Evolutionary conservation across 1,140 invertebrate genomes (phyloP).

Genomic region (Drosophila orena): DNA sequence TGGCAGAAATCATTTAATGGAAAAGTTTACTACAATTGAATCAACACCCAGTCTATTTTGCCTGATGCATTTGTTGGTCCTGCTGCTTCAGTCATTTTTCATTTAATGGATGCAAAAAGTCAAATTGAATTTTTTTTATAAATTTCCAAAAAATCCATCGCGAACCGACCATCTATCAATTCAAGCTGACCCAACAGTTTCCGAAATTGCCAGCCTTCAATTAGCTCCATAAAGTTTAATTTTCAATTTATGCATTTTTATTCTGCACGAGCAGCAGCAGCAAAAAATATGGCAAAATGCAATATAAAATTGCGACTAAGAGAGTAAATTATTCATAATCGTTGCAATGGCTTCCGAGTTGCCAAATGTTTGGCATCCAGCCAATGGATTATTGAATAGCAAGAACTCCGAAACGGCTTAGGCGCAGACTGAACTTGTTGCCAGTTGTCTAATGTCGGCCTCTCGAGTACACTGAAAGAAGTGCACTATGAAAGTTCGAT

Average conservation of each 20-base stretch:
- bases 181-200: slow-evolving; percentile 45
- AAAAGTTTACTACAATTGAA: slow-evolving; percentile 54
- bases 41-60: slow-evolving; percentile 54
- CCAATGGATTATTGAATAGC: slow-evolving; percentile 65
- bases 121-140: slow-evolving; percentile 64
- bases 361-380: slow-evolving; percentile 65
- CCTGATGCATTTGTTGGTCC: slow-evolving; percentile 16
- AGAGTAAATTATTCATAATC: slow-evolving; percentile 70
- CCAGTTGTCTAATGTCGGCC: slow-evolving; percentile 12
- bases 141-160: slow-evolving; percentile 26
- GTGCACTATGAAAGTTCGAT: not conserved
- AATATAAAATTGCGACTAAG: slow-evolving; percentile 4
- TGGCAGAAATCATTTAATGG: slow-evolving; percentile 47
- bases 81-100: slow-evolving; percentile 38
- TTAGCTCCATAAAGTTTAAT: slow-evolving; percentile 77
- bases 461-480: not conserved
- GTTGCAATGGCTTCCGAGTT: slow-evolving; percentile 68
- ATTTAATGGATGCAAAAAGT: slow-evolving; percentile 64
- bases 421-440: slow-evolving; percentile 40
- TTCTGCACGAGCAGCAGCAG: slow-evolving; percentile 26
- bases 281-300: slow-evolving; percentile 19
- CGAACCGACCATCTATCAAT: slow-evolving; percentile 54
- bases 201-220: slow-evolving; percentile 61
- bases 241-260: slow-evolving; percentile 76
- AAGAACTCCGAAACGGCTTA: slow-evolving; percentile 20